Percentiles rank a stretch among this genome's conserved stretches.
Conservation (phyloP, 2,888 invertebrate species). For the Lasius fuliginosus region DNA sequence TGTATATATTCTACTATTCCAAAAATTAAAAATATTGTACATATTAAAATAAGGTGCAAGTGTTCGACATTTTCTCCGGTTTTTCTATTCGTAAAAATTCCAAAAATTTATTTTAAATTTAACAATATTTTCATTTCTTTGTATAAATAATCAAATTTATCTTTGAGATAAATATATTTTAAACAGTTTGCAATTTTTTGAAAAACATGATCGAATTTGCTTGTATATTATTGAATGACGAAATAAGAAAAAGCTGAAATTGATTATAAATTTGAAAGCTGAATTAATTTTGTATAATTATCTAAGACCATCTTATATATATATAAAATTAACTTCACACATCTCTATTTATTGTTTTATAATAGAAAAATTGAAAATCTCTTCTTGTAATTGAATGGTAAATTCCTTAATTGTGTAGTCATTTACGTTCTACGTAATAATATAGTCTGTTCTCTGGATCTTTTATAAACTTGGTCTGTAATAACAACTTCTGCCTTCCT, state of each 20-base stretch:
- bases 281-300: constrained; percentile 6
- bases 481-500: background rate
- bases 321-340: background rate
- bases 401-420: background rate
- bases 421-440: constrained; percentile 67
- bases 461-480: constrained; percentile 62
- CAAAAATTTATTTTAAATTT: background rate
- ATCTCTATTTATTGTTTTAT: background rate
- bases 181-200: background rate
- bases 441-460: constrained; percentile 73
- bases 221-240: background rate
- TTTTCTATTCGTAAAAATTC: background rate
- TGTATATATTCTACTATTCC: background rate
- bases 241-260: background rate
- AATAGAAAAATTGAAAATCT: background rate
- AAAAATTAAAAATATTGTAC: constrained; percentile 6
- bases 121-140: background rate
- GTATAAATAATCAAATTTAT: background rate
- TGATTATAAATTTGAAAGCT: background rate
- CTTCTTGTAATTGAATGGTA: background rate
- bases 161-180: background rate
- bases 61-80: background rate
- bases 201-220: background rate
- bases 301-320: background rate
- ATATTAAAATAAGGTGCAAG: constrained; percentile 5